Percentiles rank a stretch among this genome's conserved stretches.
Evolutionary conservation across 2,113 vertebrate genomes (phyloP).

Genomic region (Deroptyus accipitrinus): DNA sequence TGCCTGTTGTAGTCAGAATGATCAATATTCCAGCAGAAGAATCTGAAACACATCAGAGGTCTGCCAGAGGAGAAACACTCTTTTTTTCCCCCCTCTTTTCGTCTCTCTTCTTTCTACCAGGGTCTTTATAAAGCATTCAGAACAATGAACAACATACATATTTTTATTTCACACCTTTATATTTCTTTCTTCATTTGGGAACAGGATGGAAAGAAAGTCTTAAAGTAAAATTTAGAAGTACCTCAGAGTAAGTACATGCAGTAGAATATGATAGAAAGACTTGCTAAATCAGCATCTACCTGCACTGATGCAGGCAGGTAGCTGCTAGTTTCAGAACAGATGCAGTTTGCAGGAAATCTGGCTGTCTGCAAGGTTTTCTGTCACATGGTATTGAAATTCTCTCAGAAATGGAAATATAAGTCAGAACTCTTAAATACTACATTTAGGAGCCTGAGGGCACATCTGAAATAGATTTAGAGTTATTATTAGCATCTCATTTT

Average conservation of each 20-base stretch:
- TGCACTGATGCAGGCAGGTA: not conserved
- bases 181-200: not conserved
- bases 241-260: not conserved
- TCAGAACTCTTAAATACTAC: slow-evolving; percentile 10
- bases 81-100: not conserved
- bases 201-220: not conserved
- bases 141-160: not conserved
- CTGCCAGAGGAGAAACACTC: not conserved
- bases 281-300: not conserved
- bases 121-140: not conserved
- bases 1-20: not conserved
- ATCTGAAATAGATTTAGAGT: not conserved
- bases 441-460: not conserved
- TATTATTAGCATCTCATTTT: slow-evolving; percentile 34
- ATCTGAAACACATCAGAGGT: not conserved
- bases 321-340: not conserved
- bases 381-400: not conserved
- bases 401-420: not conserved
- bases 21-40: not conserved
- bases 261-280: not conserved
- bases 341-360: not conserved
- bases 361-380: not conserved
- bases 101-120: not conserved
- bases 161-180: not conserved
- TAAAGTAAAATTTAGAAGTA: not conserved